Evolutionary conservation across 2,888 invertebrate species (phyloP).

Genomic region (Hyppa rectilinea): DNA sequence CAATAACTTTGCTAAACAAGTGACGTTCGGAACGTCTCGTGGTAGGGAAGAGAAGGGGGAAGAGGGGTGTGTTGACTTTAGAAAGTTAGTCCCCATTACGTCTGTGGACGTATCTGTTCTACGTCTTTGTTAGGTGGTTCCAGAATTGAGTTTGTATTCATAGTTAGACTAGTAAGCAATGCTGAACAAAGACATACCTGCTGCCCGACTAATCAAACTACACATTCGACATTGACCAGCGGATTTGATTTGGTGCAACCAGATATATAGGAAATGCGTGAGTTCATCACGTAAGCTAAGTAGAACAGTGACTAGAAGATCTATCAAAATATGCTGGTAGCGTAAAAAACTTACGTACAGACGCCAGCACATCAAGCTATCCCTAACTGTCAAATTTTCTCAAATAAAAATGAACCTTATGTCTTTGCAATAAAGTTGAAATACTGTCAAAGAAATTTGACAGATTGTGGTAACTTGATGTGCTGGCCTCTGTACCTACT

Average conservation of each 20-base stretch:
- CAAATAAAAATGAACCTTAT: too few species aligned
- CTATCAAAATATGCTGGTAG: neutral
- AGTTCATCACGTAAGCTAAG: neutral
- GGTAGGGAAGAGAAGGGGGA: conserved; percentile 24
- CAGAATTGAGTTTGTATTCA: conserved; percentile 60
- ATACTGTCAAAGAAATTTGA: too few species aligned
- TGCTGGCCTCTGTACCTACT: too few species aligned
- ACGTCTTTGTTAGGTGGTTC: conserved; percentile 56
- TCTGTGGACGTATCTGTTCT: conserved; percentile 60
- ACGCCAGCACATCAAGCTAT: too few species aligned
- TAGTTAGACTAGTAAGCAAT: conserved; percentile 43
- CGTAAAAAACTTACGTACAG: too few species aligned
- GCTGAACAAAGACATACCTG: conserved; percentile 21
- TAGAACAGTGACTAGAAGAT: neutral
- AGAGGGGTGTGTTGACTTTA: conserved; percentile 62
- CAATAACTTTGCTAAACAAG: conserved; percentile 69
- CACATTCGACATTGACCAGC: conserved; percentile 1
- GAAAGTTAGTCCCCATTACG: conserved; percentile 66
- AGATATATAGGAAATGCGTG: neutral
- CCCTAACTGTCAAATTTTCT: too few species aligned
- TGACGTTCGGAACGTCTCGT: conserved; percentile 63
- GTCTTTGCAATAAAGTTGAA: too few species aligned
- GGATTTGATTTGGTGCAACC: neutral
- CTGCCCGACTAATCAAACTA: neutral
- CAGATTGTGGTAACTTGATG: too few species aligned